phyloP scores from a whole-genome alignment of 2,888 invertebrate genomes.

The Taphrorychus bicolor region DNA sequence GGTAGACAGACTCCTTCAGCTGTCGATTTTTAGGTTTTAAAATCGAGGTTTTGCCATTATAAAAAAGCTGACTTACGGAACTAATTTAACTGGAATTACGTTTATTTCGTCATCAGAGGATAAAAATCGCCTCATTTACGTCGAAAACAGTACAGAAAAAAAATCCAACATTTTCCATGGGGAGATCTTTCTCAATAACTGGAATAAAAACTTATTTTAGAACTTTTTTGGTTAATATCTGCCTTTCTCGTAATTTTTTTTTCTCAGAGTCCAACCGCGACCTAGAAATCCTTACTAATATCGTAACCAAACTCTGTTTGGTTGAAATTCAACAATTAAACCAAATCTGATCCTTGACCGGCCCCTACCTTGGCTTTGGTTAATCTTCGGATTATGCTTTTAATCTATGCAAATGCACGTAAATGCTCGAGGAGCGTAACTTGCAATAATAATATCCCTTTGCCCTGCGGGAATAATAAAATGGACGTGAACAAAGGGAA shows the following conservation, averaged over 20 bases:
- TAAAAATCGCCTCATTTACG: too few relatives aligned
- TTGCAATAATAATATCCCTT: constrained; percentile 5
- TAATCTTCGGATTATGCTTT: constrained; percentile 2
- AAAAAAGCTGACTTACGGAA: too few relatives aligned
- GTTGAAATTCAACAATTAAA: not conserved
- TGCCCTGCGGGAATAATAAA: constrained; percentile 1
- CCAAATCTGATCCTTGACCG: not conserved
- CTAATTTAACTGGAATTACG: too few relatives aligned
- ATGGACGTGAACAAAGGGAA: not conserved
- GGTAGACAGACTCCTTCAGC: too few relatives aligned
- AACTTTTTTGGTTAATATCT: not conserved
- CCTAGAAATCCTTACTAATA: too few relatives aligned
- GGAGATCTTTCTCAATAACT: too few relatives aligned
- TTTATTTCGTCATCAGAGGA: too few relatives aligned
- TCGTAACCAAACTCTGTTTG: not conserved
- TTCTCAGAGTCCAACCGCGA: not conserved
- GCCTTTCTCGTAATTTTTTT: not conserved
- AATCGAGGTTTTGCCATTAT: too few relatives aligned
- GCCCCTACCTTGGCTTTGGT: constrained; percentile 5
- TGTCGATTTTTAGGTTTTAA: too few relatives aligned
- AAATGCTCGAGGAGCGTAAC: constrained; percentile 13
- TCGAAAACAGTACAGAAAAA: too few relatives aligned
- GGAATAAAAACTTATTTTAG: too few relatives aligned
- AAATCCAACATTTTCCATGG: too few relatives aligned
- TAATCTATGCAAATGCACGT: constrained; percentile 20